Evolutionary conservation across 2,113 vertebrate genomes (phyloP).

Genomic region (Dasyurus viverrinus): DNA sequence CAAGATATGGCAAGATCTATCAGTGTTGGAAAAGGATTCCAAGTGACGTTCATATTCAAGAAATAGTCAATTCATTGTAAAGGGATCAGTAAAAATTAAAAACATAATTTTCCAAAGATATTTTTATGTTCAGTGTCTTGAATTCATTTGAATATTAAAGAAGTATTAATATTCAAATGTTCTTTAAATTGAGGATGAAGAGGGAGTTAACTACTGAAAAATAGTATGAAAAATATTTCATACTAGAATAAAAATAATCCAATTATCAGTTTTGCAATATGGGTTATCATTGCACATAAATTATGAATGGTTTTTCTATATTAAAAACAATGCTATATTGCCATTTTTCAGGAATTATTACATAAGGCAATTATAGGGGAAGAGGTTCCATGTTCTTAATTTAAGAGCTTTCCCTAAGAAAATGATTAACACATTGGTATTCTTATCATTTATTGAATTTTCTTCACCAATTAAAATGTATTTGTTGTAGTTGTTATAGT

Average conservation of each 20-base stretch:
- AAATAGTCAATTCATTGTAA: slow-evolving; percentile 25
- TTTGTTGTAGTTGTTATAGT: not conserved
- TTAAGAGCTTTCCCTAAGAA: not conserved
- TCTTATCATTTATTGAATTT: not conserved
- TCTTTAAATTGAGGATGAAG: slow-evolving; percentile 27
- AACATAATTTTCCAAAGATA: not conserved
- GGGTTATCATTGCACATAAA: not conserved
- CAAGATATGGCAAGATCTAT: slow-evolving; percentile 35
- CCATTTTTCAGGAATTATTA: not conserved
- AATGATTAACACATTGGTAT: not conserved
- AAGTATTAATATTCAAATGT: slow-evolving; percentile 12
- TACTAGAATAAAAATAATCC: not conserved
- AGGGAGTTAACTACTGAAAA: slow-evolving; percentile 1
- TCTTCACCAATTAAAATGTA: not conserved
- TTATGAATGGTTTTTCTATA: not conserved
- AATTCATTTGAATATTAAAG: slow-evolving; percentile 27
- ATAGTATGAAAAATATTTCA: not conserved
- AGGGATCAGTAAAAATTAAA: not conserved
- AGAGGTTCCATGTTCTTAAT: too few relatives aligned
- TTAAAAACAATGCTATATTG: not conserved
- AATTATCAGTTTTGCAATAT: not conserved
- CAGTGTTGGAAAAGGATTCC: slow-evolving; percentile 33
- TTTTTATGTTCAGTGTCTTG: slow-evolving; percentile 16
- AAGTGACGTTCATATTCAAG: slow-evolving; percentile 38
- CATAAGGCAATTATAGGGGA: not conserved